A percentile compares a stretch with the other conserved stretches of the same genome.
Evolutionary conservation across 1,140 invertebrate genomes (phyloP).

Genomic region (Psilanteris sp.): DNA sequence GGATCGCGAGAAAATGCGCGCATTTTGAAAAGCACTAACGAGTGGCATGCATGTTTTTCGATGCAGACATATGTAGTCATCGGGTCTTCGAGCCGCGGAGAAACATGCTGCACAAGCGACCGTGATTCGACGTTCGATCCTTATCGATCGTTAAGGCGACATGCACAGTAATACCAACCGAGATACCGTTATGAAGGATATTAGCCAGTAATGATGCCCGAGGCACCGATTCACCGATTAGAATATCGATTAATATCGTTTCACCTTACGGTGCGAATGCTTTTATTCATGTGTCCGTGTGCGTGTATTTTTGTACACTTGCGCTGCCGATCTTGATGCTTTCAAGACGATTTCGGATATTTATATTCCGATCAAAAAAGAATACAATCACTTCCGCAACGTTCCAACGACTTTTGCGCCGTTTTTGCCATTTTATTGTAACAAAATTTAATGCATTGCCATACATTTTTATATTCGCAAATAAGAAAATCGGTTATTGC

Average conservation of each 20-base stretch:
- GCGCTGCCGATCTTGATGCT: too few relatives aligned
- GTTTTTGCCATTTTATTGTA: too few relatives aligned
- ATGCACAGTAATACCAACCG: slow-evolving; percentile 57
- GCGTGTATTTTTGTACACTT: slow-evolving; percentile 18
- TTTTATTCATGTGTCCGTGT: slow-evolving; percentile 14
- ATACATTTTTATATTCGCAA: too few relatives aligned
- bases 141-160: slow-evolving; percentile 67
- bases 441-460: too few relatives aligned
- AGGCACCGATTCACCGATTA: slow-evolving; percentile 71
- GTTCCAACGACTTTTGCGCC: too few relatives aligned
- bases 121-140: slow-evolving; percentile 63
- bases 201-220: slow-evolving; percentile 68
- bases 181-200: slow-evolving; percentile 73
- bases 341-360: slow-evolving; percentile 11
- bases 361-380: too few relatives aligned
- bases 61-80: slow-evolving; percentile 49
- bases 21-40: slow-evolving; percentile 34
- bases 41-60: slow-evolving; percentile 38
- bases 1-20: slow-evolving; percentile 1
- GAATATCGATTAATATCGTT: slow-evolving; percentile 75
- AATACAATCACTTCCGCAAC: too few relatives aligned
- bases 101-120: slow-evolving; percentile 58
- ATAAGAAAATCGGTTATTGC: too few relatives aligned
- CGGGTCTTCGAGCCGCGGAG: slow-evolving; percentile 30
- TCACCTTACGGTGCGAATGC: slow-evolving; percentile 60